Evolutionary conservation across 1,140 invertebrate species (phyloP).

Genomic region (Drosophila saltans): DNA sequence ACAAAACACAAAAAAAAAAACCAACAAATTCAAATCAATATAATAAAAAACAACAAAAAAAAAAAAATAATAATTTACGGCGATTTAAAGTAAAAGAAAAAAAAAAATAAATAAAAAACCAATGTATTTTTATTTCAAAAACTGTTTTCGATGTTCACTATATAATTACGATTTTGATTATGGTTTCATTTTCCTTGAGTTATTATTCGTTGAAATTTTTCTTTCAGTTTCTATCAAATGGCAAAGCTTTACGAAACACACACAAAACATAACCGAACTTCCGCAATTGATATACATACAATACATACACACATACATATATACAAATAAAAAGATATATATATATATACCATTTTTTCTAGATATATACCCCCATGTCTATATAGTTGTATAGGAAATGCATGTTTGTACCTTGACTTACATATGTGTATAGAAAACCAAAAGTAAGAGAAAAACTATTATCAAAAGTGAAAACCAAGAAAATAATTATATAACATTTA

Average conservation of each 20-base stretch:
- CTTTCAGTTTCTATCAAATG: conserved; percentile 9
- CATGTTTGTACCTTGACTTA: conserved; percentile 47
- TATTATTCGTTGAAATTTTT: background rate
- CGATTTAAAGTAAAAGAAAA: conserved; percentile 17
- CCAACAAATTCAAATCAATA: conserved; percentile 39
- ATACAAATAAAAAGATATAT: background rate
- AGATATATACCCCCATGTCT: conserved; percentile 17
- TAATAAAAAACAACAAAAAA: conserved; percentile 34
- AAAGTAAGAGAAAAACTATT: conserved; percentile 15
- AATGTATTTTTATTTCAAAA: conserved; percentile 18
- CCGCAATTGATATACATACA: conserved; percentile 6
- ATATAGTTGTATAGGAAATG: conserved; percentile 41
- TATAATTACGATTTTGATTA: background rate
- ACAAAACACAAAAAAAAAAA: conserved; percentile 56
- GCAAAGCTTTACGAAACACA: conserved; percentile 11
- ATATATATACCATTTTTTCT: conserved; percentile 7
- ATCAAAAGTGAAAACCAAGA: conserved; percentile 4
- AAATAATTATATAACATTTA: background rate
- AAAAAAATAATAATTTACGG: conserved; percentile 17
- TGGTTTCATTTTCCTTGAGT: background rate
- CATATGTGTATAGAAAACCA: conserved; percentile 26
- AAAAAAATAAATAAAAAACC: conserved; percentile 9
- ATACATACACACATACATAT: background rate
- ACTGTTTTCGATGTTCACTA: conserved; percentile 28
- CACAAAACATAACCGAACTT: conserved; percentile 11